Percentiles rank a stretch among this genome's conserved stretches.
These are phyloP conservation scores for Eristalinus sepulchralis DNA, from an alignment of 2,888 invertebrate species.

Conservation along the genomic window DNA sequence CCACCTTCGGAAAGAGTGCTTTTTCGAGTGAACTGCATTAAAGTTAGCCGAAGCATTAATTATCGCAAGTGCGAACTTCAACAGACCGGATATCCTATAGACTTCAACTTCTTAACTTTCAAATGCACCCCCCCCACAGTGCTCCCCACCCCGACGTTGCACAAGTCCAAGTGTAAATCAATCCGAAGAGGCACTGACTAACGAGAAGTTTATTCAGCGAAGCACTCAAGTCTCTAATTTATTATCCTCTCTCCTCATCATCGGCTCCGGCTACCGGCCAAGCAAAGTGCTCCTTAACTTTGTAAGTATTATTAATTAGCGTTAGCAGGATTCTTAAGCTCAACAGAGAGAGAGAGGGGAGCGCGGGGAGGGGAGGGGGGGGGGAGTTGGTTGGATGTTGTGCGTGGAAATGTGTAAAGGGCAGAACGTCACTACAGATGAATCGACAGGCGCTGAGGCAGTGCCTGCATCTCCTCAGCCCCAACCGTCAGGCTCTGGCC, in stretches of 20 bases:
- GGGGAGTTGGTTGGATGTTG: background rate
- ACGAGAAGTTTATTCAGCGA: conserved; percentile 24
- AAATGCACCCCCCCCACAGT: background rate
- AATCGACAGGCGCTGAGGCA: background rate
- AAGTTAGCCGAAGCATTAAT: background rate
- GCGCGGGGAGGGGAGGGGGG: background rate
- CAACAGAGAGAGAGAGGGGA: background rate
- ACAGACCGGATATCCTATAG: background rate
- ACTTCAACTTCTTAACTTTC: background rate
- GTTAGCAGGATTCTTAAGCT: background rate
- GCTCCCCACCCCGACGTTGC: background rate
- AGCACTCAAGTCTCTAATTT: conserved; percentile 28
- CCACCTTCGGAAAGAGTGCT: background rate
- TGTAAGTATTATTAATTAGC: conserved; percentile 43
- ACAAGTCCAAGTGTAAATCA: conserved; percentile 2
- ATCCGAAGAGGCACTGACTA: background rate
- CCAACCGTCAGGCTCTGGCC: conserved; percentile 47
- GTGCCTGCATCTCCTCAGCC: conserved; percentile 13
- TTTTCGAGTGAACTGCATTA: background rate
- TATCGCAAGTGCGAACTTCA: background rate
- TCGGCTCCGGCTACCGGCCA: conserved; percentile 1
- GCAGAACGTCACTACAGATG: conserved; percentile 2
- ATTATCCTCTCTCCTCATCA: conserved; percentile 40
- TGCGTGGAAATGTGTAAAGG: background rate
- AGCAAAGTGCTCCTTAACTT: conserved; percentile 29